Evolutionary conservation across 2,113 vertebrate species (phyloP).

Genomic region (Leucosticte australis): DNA sequence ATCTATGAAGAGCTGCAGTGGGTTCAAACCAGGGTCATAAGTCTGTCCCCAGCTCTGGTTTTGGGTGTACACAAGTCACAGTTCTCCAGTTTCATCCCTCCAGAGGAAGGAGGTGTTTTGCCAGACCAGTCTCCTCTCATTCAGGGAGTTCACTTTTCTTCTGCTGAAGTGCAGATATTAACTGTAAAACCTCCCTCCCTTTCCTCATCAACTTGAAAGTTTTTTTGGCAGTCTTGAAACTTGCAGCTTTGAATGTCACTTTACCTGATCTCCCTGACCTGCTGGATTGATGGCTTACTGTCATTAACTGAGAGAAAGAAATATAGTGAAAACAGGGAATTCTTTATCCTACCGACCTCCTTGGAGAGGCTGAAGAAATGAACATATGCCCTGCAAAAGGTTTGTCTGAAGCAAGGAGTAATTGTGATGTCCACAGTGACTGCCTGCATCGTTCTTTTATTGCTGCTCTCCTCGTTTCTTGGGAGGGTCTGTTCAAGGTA

Average conservation of each 20-base stretch:
- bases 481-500: rapidly evolving
- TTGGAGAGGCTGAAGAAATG: not conserved
- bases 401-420: not conserved
- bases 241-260: not conserved
- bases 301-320: not conserved
- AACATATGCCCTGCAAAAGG: not conserved
- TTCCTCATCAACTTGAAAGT: not conserved
- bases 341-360: not conserved
- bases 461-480: not conserved
- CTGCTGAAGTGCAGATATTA: not conserved
- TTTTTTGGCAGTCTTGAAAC: not conserved
- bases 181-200: not conserved
- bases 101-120: not conserved
- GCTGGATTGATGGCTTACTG: not conserved
- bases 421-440: not conserved
- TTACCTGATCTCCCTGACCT: not conserved
- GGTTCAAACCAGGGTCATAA: rapidly evolving
- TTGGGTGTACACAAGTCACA: not conserved
- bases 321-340: not conserved
- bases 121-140: not conserved
- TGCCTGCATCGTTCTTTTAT: not conserved
- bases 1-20: rapidly evolving
- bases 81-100: not conserved
- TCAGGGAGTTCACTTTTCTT: not conserved
- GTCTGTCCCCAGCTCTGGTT: not conserved